These are phyloP conservation scores for Ectemnius continuus DNA, from an alignment of 2,888 invertebrate species.

Conservation along the genomic window DNA sequence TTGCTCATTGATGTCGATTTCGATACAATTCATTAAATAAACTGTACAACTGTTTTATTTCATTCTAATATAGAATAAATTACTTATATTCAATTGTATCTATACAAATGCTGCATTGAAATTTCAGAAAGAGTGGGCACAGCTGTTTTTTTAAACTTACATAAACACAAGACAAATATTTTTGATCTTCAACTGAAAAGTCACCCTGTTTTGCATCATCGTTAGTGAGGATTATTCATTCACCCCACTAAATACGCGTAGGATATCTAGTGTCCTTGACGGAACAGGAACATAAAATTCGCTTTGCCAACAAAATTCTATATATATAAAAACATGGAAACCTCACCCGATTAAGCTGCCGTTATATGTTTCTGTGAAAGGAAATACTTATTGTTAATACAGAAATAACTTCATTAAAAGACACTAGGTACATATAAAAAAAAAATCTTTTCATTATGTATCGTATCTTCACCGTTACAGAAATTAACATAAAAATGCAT, in stretches of 20 bases:
- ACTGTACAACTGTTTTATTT: conserved; percentile 55
- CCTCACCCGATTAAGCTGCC: conserved; percentile 68
- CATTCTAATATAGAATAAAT: conserved; percentile 71
- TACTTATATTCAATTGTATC: conserved; percentile 61
- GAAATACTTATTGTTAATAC: conserved; percentile 39
- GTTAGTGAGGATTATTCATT: conserved; percentile 58
- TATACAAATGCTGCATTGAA: conserved; percentile 49
- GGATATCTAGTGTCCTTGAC: conserved; percentile 60
- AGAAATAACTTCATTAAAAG: conserved; percentile 56
- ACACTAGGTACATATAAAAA: conserved; percentile 52
- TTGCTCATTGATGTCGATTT: conserved; percentile 32
- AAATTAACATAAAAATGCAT: conserved; percentile 66
- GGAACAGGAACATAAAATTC: conserved; percentile 72
- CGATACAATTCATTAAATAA: conserved; percentile 57
- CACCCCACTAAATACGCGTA: conserved; percentile 56
- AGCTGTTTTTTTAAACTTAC: conserved; percentile 44
- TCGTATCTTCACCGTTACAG: conserved; percentile 46
- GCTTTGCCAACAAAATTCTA: conserved; percentile 65
- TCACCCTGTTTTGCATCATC: conserved; percentile 71
- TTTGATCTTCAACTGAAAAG: conserved; percentile 60
- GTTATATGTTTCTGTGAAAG: conserved; percentile 51
- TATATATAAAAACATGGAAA: conserved; percentile 58
- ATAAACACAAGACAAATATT: conserved; percentile 43
- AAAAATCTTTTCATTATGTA: conserved; percentile 36
- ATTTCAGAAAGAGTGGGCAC: conserved; percentile 61